Evolutionary conservation across 2,797 vertebrate species (phyloP), one percentile per base, ranked within the genome.

Genomic region (Agapornis canus): DNA sequence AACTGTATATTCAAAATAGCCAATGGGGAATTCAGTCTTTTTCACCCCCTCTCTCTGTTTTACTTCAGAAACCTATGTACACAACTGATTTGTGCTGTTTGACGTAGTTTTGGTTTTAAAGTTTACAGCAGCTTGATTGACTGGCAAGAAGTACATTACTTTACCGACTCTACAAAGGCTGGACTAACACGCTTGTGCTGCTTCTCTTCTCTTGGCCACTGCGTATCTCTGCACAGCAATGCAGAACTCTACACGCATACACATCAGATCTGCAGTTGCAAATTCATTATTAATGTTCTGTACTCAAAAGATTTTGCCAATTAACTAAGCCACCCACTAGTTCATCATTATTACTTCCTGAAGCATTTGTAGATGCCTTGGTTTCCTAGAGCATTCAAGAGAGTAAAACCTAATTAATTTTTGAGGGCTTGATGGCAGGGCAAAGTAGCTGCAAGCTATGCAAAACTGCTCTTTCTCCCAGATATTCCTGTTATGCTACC

Each of bases 401-500:
- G 48, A 78, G 20, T 45, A 72, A 94, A 90, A 88, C 22, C 42
- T 76, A 76, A 94, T 88, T 90, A 90, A 72, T 79, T 82, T 88
- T 51, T 47, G 45, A 20, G 20, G 57, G 51, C 63, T 40, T 52
- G 49, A 40, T 7, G 47, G 82, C n/a, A 90, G 63, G 51, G 72
- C 82, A 79, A 86, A 89, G 63, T 18, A 91, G 70, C 77, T 86
- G 80, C 31, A 57, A 81, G 88, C 49, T 69, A 69, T 16, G 47
- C 27, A 66, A 18, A 35, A 48, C 26, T 45, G 40, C 26, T 88
- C 39, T 79, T 89, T 66, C 75, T 80, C 56, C 22, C 32, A 73
- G 56, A 82, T 84, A 81, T 27, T 79, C 66, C 39, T 37, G 14
- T 72, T 84, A 73, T 5, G 16, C 26, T 76, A 88, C 35, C 29